Percentiles rank a stretch among this genome's conserved stretches.
These are phyloP conservation scores for Autographa gamma DNA, from an alignment of 2,888 invertebrate species.

Conservation along the genomic window DNA sequence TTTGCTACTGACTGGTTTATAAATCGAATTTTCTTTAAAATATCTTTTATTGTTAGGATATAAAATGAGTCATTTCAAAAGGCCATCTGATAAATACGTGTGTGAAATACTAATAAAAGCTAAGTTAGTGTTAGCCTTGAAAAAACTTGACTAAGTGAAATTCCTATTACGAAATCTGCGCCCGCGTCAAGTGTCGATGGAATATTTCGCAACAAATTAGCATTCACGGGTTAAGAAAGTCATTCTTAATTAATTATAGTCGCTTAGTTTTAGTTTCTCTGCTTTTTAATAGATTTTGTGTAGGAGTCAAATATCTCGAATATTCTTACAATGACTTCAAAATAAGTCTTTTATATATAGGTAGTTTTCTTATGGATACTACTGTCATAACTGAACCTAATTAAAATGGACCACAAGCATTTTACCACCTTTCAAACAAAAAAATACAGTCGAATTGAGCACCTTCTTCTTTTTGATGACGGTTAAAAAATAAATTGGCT, in stretches of 20 bases:
- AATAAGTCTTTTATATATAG: too few species aligned
- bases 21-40: neutral
- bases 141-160: constrained; percentile 48
- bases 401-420: too few species aligned
- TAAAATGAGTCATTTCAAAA: neutral
- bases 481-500: too few species aligned
- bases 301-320: neutral
- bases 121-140: constrained; percentile 39
- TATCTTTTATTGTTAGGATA: neutral
- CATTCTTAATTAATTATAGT: neutral
- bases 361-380: too few species aligned
- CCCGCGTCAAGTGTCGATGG: constrained; percentile 40
- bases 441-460: too few species aligned
- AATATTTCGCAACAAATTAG: constrained; percentile 42
- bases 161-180: constrained; percentile 37
- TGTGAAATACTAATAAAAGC: neutral
- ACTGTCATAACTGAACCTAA: too few species aligned
- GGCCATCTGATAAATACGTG: neutral
- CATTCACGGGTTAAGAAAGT: constrained; percentile 22
- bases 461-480: too few species aligned
- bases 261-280: neutral
- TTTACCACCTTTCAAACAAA: too few species aligned
- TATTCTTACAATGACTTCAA: too few species aligned
- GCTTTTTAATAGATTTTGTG: neutral
- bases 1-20: neutral